Evolutionary conservation across 2,888 invertebrate genomes (phyloP).

Genomic region (Allophyes oxyacanthae): DNA sequence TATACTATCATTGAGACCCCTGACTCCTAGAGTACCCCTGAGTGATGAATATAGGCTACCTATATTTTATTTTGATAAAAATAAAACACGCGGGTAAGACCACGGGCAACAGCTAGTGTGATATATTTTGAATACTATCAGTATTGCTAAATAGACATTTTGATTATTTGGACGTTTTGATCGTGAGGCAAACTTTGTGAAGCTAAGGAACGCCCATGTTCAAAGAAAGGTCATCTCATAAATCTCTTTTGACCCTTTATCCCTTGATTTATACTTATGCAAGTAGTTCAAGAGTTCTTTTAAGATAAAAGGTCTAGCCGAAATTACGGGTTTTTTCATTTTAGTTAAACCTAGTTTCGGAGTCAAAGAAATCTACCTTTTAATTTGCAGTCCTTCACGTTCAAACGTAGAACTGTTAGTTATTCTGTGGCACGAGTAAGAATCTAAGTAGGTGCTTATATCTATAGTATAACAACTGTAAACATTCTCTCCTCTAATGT

Average conservation of each 20-base stretch:
- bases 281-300: constrained; percentile 12
- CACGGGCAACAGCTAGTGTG: constrained; percentile 15
- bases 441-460: neutral
- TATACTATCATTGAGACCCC: no score
- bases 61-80: no score
- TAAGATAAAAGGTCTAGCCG: neutral
- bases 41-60: no score
- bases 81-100: no score
- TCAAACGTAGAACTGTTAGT: neutral
- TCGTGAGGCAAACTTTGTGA: no score
- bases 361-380: constrained; percentile 2
- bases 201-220: neutral
- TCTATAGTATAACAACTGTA: neutral
- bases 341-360: constrained; percentile 1
- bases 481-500: no score
- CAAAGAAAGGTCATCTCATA: constrained; percentile 23
- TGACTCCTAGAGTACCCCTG: no score
- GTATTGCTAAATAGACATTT: no score
- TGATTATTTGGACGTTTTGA: no score
- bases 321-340: constrained; percentile 9
- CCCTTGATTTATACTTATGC: constrained; percentile 26
- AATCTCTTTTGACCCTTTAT: constrained; percentile 17
- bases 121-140: constrained; percentile 23
- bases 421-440: neutral
- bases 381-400: neutral